Base-by-base conservation (phyloP, 2,888 invertebrate species). In the Volucella bombylans region DNA sequence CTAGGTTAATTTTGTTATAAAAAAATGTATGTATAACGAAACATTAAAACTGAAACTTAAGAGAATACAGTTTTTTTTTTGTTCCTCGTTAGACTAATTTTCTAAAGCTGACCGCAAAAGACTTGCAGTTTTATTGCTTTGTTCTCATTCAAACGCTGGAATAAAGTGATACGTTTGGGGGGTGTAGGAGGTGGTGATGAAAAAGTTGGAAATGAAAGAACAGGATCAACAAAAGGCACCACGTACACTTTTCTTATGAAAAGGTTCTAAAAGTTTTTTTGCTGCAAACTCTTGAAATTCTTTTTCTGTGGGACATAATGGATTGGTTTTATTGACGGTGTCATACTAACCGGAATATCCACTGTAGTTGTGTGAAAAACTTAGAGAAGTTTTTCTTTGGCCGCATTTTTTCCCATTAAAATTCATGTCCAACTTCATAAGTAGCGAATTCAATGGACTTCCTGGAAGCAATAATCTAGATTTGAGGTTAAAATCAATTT, bases 401-500 rank as follows among this genome's bases (percentile, higher is more conserved):
- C 43, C 11, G 31, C 47, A 61, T 57, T 72, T 57, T 68, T 67
- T 71, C 8, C 79, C 62, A 15, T 81, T 85, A 8, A 77, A 86
- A 31, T 31, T 72, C 79, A 76, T 73, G 31, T 91, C 90, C n/a
- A 91, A 90, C 77, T 91, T 91, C 77, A 90, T 88, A 72, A 90
- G 88, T 54, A 91, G 86, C 41, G 90, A 89, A 74, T 88, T 89
- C 0, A 91, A 88, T 43, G 89, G 82, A 23, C 88, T 89, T 41
- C 88, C 87, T 18, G 88, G 87, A 65, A 87, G 64, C 4, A 87
- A 87, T 8, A 88, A 65, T 9, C 88, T 65, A 9, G 88, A 88
- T 57, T 88, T 88, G 18, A 88, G 86, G 85, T 87, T 88, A 49
- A 89, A 88, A 10, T 87, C 87, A 15, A 89, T 88, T 50, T 89